A percentile compares a stretch with the other conserved stretches of the same genome.
phyloP scores from a whole-genome alignment of 2,113 vertebrate genomes.

The Entelurus aequoreus region DNA sequence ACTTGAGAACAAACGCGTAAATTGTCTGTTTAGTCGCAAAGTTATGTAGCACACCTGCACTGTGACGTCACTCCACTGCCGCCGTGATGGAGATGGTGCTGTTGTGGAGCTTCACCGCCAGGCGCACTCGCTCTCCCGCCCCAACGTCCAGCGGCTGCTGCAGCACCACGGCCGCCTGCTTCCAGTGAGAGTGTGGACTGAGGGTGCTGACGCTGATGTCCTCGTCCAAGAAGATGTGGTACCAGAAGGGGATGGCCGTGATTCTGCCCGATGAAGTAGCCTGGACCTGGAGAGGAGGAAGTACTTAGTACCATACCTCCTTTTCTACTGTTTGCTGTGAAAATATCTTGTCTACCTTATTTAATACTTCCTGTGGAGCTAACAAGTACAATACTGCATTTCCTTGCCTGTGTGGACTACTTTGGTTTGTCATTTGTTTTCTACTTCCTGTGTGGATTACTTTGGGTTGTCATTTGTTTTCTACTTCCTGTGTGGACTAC shows the following conservation, averaged over 20 bases:
- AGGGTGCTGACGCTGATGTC: constrained; percentile 82
- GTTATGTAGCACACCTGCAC: background rate
- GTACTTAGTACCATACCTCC: no score
- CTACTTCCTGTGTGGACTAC: no score
- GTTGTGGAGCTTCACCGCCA: constrained; percentile 82
- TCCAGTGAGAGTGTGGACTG: constrained; percentile 86
- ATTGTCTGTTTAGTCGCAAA: background rate
- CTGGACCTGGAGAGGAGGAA: constrained; percentile 68
- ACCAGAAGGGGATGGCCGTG: constrained; percentile 95
- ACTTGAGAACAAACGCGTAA: constrained; percentile 10
- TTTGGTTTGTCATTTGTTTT: no score
- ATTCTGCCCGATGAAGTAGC: constrained; percentile 77
- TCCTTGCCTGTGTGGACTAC: no score
- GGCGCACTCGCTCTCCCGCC: constrained; percentile 76
- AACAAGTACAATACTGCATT: no score
- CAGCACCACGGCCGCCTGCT: constrained; percentile 89
- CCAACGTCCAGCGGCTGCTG: constrained; percentile 80
- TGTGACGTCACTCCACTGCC: constrained; percentile 20
- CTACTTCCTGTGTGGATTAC: no score
- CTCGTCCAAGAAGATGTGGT: constrained; percentile 82
- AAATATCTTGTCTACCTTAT: no score
- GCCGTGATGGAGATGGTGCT: constrained; percentile 86
- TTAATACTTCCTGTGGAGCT: no score
- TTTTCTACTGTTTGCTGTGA: no score
- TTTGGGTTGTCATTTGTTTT: no score